Evolutionary conservation across 2,113 vertebrate genomes (phyloP), one percentile per base, ranked within the genome.

Genomic region (Dolichotis patagonum): DNA sequence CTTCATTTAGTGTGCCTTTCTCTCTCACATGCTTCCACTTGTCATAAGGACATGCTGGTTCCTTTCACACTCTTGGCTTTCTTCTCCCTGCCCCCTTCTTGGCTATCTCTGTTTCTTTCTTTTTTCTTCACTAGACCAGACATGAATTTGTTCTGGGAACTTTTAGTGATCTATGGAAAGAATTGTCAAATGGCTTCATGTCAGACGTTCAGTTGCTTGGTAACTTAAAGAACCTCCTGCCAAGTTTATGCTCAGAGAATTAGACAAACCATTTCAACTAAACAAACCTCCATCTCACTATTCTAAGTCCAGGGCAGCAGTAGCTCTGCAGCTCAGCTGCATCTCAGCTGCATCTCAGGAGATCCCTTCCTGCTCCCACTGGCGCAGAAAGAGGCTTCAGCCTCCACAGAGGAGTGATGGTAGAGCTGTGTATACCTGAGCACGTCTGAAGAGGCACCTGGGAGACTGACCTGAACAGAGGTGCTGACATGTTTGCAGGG

Each of bases 211-310:
- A 58, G 93, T 77, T 97, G 96, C 95, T 97, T 97, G 95, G 90
- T 98, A 97, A 98, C 94, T 95, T 56, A 65, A 63, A 93, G 75
- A 82, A 90, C 69, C 41, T 94, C 20, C 88, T 97, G 88, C 96
- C 95, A 97, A 97, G 91, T 98, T 98, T 97, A 96, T 98, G 95
- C 97, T 96, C 77, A 91, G 96, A 85, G 43, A 95, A 85, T 94
- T 96, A 95, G 54, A 96, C 28, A 75, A 96, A 96, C 30, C 5
- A 35, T 94, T 32, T 32, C 86, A 84, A 62, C 58, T 78, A 49
- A 78, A 78, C 75, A 78, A 78, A 78, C 75, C 43, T 78, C 43
- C 28, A 49, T 78, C 91, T 24, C 84, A 56, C 85, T 96, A 38
- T 97, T 82, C 12, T 67, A 0, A 63, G 63, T 46, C 91, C 90